A percentile compares a stretch with the other conserved stretches of the same genome.
These are phyloP conservation scores for Corvus hawaiiensis DNA, from an alignment of 2,113 vertebrate species.

Conservation along the genomic window DNA sequence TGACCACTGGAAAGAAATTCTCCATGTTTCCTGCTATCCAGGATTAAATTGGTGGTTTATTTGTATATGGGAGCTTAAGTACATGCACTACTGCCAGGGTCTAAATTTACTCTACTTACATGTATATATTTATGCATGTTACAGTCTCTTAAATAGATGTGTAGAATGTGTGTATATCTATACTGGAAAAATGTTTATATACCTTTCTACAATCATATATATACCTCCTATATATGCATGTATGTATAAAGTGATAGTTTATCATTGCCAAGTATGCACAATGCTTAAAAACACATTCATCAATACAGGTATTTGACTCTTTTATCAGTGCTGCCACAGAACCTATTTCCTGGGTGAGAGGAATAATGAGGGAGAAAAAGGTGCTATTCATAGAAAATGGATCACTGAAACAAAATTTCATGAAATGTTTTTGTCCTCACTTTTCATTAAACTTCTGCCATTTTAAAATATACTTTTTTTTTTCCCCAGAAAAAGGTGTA, in stretches of 20 bases:
- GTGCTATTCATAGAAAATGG: constrained; percentile 32
- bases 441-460: constrained; percentile 26
- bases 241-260: background rate
- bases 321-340: background rate
- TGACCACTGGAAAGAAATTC: background rate
- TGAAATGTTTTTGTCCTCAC: background rate
- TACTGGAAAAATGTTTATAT: background rate
- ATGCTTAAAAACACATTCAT: background rate
- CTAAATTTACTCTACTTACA: background rate
- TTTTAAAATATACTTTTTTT: constrained; percentile 26
- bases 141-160: background rate
- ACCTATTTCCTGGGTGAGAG: background rate
- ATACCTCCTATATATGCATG: background rate
- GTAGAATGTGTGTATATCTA: background rate
- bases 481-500: background rate
- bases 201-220: background rate
- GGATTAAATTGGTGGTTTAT: background rate
- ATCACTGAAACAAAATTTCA: constrained; percentile 37
- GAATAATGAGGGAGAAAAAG: constrained; percentile 25
- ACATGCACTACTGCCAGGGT: background rate
- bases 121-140: background rate
- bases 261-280: background rate
- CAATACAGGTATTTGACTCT: background rate
- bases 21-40: background rate
- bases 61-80: background rate